Base-by-base conservation (phyloP, 2,797 vertebrate species). In the Neostethus bicornis region DNA sequence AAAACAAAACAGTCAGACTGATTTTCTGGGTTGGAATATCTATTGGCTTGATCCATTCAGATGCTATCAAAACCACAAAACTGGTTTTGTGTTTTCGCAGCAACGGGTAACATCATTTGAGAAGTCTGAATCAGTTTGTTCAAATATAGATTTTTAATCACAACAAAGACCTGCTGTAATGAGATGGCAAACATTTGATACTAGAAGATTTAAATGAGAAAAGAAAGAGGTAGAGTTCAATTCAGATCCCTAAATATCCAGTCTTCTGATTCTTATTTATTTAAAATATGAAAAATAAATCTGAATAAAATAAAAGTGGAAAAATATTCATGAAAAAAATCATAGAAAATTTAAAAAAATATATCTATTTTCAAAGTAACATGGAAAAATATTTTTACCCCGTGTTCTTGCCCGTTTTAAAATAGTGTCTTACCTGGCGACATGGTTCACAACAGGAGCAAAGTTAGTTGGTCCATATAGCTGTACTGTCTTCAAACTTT, bases 401-500 rank as follows among this genome's bases (percentile, higher is more conserved):
- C 14, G 35, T 35, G 7, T 16, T 34, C 6, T 13, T 43, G 35
- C 59, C 34, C 3, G 28, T 38, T n/a, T 6, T 5, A 7, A 12
- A 44, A 19, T 5, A 23, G 31, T 48, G 32, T 4, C 79, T 78
- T 83, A 98, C 96, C 95, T 95, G 63, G 96, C 96, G 29, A 98
- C 96, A 0, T 96, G 95, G 81, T 96, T 97, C 78, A 98, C 94
- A 0, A 98, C 93, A 0, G 96, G 96, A 9, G 96, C 95, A 0
- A 98, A 98, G 83, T 98, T 98, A 41, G 96, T 98, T 4, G 96
- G 96, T 0, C 96, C 96, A 0, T 97, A 98, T 46, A 98, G 93
- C 89, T 98, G 96, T 23, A 98, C 96, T 0, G 93, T 94, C 88
- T 95, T 96, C 80, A 98, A 90, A 80, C 96, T 97, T 88, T 91